Base-by-base conservation (phyloP, 2,797 vertebrate genomes). In the Gobionotothen gibberifrons region DNA sequence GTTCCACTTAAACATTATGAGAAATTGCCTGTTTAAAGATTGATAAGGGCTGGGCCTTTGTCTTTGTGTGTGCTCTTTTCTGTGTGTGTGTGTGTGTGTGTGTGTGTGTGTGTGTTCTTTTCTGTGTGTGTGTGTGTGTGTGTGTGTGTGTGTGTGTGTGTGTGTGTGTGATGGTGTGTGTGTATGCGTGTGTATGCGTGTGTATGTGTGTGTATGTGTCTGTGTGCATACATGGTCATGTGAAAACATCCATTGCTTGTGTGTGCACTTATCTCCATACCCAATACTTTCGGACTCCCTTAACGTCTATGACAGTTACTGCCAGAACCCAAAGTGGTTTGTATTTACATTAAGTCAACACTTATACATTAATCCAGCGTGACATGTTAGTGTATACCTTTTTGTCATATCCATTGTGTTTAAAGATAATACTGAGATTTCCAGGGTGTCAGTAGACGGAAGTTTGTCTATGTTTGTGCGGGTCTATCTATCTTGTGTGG, bases 1-100 rank as follows among this genome's bases (percentile, higher is more conserved):
- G 67, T 53, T 53, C 76, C 55, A 69, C 72, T 55, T 73, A 76
- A 78, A 76, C 67, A 78, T 60, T 83, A 59, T 69, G 70, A 87
- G 67, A 87, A 87, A 91, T 89, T 91, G 84, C 82, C 79, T 90
- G 82, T 73, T 92, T 91, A 93, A 93, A 90, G 89, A 91, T 93
- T 91, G 85, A 93, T 91, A 87, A 85, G 79, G 81, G 72, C 60
- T 62, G 12, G 21, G 53, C 39, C 32, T 36, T 36, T 9, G 32
- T 26, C 17, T 56, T 46, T 73, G 78, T 43, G 51, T 43, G 39
- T 60, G 82, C 68, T 68, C 61, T 79, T 82, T 84, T 82, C 14
- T 53, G 29, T 60, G 2, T 51, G 9, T 16, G 22, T 61, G 59
- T 42, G 39, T 65, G 39, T 32, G 53, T 62, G 71, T n/a, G n/a